Conservation (phyloP, 1,140 invertebrate species). For the Portunus trituberculatus region DNA sequence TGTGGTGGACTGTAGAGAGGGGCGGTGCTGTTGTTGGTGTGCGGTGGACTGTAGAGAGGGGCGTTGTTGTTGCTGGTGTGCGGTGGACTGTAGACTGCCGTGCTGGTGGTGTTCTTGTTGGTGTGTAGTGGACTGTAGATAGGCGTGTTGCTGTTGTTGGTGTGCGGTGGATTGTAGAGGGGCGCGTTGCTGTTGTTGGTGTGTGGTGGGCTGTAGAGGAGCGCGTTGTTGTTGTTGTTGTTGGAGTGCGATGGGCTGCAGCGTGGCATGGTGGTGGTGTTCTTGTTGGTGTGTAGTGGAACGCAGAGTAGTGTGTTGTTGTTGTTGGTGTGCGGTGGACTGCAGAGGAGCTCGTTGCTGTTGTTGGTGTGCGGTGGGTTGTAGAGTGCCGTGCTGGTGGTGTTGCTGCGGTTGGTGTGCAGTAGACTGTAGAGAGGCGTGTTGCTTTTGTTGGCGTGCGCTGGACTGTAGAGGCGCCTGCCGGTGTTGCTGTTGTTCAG, state of each 20-base stretch:
- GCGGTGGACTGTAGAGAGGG: neutral
- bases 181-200: neutral
- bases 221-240: too few species aligned
- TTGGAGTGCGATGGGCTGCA: too few species aligned
- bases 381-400: too few species aligned
- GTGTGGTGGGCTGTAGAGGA: neutral
- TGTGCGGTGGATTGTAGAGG: neutral
- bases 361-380: too few species aligned
- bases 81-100: neutral
- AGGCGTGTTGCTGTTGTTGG: neutral
- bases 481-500: neutral
- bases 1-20: too few species aligned
- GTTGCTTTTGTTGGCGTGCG: neutral
- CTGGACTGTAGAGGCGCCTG: too few species aligned
- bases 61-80: neutral
- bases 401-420: neutral
- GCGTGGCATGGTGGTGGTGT: neutral
- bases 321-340: neutral
- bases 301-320: neutral
- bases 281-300: neutral
- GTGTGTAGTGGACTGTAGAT: too few species aligned
- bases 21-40: neutral
- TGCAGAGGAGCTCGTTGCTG: neutral
- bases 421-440: neutral
- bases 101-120: too few species aligned